phyloP scores from a whole-genome alignment of 1,140 invertebrate species.

The Samia ricini region DNA sequence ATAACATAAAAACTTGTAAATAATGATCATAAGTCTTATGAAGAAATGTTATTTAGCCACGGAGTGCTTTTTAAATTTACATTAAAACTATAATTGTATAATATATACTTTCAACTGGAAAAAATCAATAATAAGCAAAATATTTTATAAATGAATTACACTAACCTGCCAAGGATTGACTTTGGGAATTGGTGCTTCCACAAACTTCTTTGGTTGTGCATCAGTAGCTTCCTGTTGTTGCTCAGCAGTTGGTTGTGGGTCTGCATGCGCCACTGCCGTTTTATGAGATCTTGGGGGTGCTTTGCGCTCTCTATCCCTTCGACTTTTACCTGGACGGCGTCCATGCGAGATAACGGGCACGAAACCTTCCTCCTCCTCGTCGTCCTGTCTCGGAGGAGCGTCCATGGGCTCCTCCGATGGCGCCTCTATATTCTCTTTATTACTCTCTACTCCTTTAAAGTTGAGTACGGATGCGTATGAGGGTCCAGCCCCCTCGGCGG shows the following conservation, averaged over 20 bases:
- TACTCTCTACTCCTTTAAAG: slow-evolving; percentile 65
- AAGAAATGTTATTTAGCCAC: no score
- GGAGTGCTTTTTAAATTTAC: no score
- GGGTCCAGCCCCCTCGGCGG: slow-evolving; percentile 70
- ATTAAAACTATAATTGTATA: no score
- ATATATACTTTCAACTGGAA: no score
- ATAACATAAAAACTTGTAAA: no score
- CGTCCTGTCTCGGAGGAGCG: slow-evolving; percentile 47
- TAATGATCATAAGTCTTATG: no score
- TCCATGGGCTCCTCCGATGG: slow-evolving; percentile 50
- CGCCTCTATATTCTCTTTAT: slow-evolving; percentile 72
- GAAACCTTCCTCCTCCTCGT: slow-evolving; percentile 73
- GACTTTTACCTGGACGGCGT: slow-evolving; percentile 56
- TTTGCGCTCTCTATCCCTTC: slow-evolving; percentile 56
- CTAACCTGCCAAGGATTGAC: slow-evolving; percentile 80
- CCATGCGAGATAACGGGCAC: slow-evolving; percentile 71
- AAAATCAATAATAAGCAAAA: no score
- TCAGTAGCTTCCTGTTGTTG: slow-evolving; percentile 47
- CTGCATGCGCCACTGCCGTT: slow-evolving; percentile 38
- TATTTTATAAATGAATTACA: background rate
- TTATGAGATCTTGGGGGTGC: slow-evolving; percentile 57
- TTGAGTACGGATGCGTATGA: slow-evolving; percentile 77
- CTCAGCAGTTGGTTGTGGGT: slow-evolving; percentile 43
- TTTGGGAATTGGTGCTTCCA: slow-evolving; percentile 80
- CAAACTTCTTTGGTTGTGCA: slow-evolving; percentile 77